Base-by-base conservation (phyloP, 1,140 invertebrate species). In the Drosophila sulfurigaster region DNA sequence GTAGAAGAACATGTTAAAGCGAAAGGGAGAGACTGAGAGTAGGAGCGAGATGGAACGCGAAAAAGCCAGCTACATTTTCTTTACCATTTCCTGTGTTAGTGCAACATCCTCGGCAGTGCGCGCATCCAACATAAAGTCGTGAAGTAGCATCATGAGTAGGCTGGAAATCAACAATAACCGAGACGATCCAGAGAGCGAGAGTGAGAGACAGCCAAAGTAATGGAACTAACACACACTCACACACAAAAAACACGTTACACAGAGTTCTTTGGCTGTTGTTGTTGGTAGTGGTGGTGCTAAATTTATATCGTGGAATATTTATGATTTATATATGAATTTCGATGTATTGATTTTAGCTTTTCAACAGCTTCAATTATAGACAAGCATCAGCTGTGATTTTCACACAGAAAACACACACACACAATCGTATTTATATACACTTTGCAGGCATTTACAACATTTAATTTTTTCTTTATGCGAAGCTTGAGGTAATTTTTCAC, bases 21-120 rank as follows among this genome's bases (percentile, higher is more conserved):
- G 38, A 58, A 5, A 58, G 38, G 38, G 51, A 6, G 11, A 3
- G 15, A 66, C 15, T 3, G 32, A 16, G 32, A n/a, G 35, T 7
- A 2, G 32, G 32, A 32, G 30, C 6, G 35, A 38, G 35, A 7
- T 38, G 35, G 35, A 20, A 32, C 30, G 20, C 25, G 7, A 16
- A 16, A 30, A 48, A 64, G 38, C 51, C 48, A 58, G 35, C 58
- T 59, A 51, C 35, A n/a, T 51, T 30, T 57, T 56, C 35, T 83
- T 92, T 92, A 92, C 91, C 91, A 92, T 92, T 92, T 92, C 91
- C 78, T 88, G 91, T 71, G 86, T 83, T 52, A 92, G 79, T 73
- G 86, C 91, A 79, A 92, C 73, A 82, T 92, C 91, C 80, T 92
- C 91, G 57, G 80, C 82, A 49, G 78, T 81, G 62, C 88, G 80